phyloP scores from a whole-genome alignment of 2,113 vertebrate species.

The Mirza zaza region DNA sequence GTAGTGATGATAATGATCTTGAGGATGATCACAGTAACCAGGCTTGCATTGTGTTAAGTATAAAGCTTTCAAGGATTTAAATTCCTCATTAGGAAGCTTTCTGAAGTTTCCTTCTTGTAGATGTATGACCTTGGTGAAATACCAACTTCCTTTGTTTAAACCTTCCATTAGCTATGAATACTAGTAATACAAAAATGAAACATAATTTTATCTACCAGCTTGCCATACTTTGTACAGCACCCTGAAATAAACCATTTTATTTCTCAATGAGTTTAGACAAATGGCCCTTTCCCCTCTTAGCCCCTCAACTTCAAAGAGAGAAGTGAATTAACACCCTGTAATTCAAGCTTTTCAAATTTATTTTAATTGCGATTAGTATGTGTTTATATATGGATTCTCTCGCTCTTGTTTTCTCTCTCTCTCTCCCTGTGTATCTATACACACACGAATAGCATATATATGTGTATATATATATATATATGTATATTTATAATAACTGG shows the following conservation, averaged over 20 bases:
- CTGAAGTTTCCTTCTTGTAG: not conserved
- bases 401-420: not conserved
- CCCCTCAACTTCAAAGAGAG: not conserved
- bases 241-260: not conserved
- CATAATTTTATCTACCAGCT: not conserved
- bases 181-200: not conserved
- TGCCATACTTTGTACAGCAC: not conserved
- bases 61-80: conserved; percentile 11
- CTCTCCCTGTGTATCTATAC: not conserved
- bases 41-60: not conserved
- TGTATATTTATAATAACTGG: not conserved
- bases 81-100: not conserved
- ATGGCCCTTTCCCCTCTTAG: not conserved
- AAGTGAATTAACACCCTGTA: not conserved
- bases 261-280: not conserved
- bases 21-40: not conserved
- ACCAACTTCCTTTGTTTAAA: conserved; percentile 29
- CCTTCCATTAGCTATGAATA: not conserved
- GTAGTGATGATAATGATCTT: not conserved
- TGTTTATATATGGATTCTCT: not conserved
- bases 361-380: not conserved
- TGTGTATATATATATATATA: not conserved
- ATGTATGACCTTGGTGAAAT: not conserved
- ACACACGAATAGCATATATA: not conserved
- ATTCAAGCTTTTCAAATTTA: conserved; percentile 47